Conservation (phyloP, 2,797 vertebrate species). For the Liasis olivaceus region DNA sequence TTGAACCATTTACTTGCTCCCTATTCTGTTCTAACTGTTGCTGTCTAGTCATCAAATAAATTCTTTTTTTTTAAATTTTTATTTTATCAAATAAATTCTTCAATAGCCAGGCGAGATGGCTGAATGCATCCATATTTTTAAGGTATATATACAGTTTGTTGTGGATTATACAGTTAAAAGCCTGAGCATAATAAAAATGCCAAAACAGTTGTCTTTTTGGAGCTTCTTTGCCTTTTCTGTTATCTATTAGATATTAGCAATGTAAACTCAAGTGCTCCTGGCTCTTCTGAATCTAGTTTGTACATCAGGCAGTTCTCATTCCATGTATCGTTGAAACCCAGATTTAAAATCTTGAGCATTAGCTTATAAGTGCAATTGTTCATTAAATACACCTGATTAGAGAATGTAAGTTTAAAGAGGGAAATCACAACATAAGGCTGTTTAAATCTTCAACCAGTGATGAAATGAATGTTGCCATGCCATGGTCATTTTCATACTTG, state of each 20-base stretch:
- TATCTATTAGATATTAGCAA: background rate
- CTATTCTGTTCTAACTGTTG: background rate
- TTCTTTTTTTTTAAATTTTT: background rate
- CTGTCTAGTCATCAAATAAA: background rate
- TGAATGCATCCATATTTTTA: background rate
- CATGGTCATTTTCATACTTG: background rate
- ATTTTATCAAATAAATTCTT: background rate
- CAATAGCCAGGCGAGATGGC: background rate
- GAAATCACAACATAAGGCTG: background rate
- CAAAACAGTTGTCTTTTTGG: background rate
- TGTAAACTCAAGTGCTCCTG: background rate
- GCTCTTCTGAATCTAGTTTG: background rate
- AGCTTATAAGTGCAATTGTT: background rate
- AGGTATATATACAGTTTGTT: background rate
- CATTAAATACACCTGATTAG: background rate
- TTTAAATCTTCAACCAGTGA: background rate
- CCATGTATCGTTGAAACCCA: background rate
- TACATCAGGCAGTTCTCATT: background rate
- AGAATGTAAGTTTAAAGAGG: background rate
- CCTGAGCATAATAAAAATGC: background rate
- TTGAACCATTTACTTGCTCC: background rate
- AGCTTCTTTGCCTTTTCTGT: background rate
- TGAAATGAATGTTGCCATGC: background rate
- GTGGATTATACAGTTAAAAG: background rate
- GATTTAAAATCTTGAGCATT: background rate